Base-by-base conservation (phyloP, 2,113 vertebrate species). In the Gallinago jamesoni region DNA sequence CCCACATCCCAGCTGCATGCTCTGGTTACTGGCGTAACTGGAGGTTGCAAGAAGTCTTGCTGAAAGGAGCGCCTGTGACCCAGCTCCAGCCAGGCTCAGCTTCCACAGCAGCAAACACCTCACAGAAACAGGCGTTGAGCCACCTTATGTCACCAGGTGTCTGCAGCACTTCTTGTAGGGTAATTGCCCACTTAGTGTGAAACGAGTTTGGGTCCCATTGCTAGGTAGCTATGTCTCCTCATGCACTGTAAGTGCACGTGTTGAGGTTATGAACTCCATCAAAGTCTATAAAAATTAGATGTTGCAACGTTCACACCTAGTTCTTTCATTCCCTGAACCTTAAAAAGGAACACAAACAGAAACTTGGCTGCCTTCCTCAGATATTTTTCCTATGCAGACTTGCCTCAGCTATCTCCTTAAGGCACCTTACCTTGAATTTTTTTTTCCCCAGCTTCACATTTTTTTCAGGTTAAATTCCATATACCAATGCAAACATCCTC, bases 91-190 rank as follows among this genome's bases (percentile, higher is more conserved):
- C 3, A 0, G 47, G 59, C 59, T 87, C 41, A 3, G 0, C 41
- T 22, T 66, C 68, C 60, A 72, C 12, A 2, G 66, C 56, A 72
- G 31, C 25, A 52, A 68, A 53, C 14, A 9, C 43, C 18, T 7
- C 1, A 2, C 0, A 0, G 75, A 77, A 88, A 53, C 10, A 84
- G 59, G 23, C 0, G 0, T n/a, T 24, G 41, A 69, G 41, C 31
- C 31, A 30, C 28, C 21, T 24, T 21, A 5, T 63, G 50, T 55
- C 35, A n/a, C 68, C 19, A 47, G 18, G n/a, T 35, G 59, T 30
- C 30, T 35, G 57, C 57, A 60, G 81, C 74, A 33, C 33, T 47
- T 52, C 30, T 68, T 28, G 24, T 3, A 63, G 28, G 17, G 10
- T 30, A 89, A 25, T 52, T 85, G 37, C 30, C 53, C 28, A 12